Base-by-base conservation (phyloP, 1,140 invertebrate genomes). In the Archegozetes longisetosus region DNA sequence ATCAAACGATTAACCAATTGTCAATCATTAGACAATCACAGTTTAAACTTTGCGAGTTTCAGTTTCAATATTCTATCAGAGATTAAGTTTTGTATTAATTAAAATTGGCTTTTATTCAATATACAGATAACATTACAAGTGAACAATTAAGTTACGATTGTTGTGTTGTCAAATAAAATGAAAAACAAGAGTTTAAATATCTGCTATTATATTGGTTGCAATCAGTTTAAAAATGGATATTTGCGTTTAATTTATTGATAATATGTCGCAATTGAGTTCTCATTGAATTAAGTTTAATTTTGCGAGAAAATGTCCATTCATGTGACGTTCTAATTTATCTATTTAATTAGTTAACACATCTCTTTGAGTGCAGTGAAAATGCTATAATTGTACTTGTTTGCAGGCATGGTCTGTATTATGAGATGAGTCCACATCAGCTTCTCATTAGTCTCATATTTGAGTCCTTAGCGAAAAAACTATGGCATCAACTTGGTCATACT, bases 341-440 rank as follows among this genome's bases (percentile, higher is more conserved):
- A 40, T 55, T 13, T 63, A 24, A 23, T 64, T 62, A 50, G 64
- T 60, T 12, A 32, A 50, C 22, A 29, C 62, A 29, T 64, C 61
- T 0, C 22, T 9, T 20, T 22, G 51, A 17, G 64, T 64, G 53
- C 76, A 78, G 65, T 79, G 77, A 62, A 77, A 75, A 64, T 76
- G 76, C 60, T 73, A 68, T 0, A 75, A 70, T 46, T 71, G 65
- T 6, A 76, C 75, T 63, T 79, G 78, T 65, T 77, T 66, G 78
- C 78, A 79, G 0, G 76, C 71, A 64, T 79, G 77, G 65, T 79
- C 77, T 17, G 73, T 74, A 64, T 80, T 79, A 2, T 72, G 64
- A 4, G 73, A 72, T 63, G 78, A 77, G 66, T 79, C 78, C 48
- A 78, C 72, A 64, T 79, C n/a, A 78, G 2, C 75, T 73, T 57